phyloP scores from a whole-genome alignment of 2,797 vertebrate species.

The Urophycis tenuis region DNA sequence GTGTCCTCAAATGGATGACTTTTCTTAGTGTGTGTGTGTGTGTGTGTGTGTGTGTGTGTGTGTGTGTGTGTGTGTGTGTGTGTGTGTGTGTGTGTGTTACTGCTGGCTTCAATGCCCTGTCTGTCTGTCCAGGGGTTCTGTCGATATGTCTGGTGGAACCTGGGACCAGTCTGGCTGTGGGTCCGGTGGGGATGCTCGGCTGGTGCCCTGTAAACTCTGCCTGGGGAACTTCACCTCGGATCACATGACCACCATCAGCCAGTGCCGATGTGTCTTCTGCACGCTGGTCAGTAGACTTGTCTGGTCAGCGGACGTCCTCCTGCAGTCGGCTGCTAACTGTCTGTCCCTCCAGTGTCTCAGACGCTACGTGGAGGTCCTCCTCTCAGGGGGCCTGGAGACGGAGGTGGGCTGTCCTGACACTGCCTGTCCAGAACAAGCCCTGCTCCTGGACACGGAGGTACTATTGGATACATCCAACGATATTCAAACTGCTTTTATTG shows the following conservation, averaged over 20 bases:
- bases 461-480: no score
- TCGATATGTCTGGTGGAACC: neutral
- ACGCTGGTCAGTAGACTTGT: constrained; percentile 72
- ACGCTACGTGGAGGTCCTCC: constrained; percentile 81
- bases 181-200: constrained; percentile 67
- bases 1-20: no score
- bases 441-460: constrained; percentile 79
- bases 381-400: constrained; percentile 80
- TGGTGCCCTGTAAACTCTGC: constrained; percentile 82
- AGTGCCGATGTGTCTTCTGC: constrained; percentile 85
- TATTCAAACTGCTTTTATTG: no score
- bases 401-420: constrained; percentile 82
- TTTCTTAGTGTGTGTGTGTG: no score
- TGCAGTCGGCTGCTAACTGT: no score
- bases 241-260: constrained; percentile 80
- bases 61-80: no score
- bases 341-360: constrained; percentile 75
- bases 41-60: no score
- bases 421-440: constrained; percentile 75
- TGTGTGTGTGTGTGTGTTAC: no score
- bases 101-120: no score
- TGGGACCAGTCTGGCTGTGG: constrained; percentile 77
- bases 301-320: no score
- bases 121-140: neutral
- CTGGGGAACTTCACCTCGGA: constrained; percentile 79